Evolutionary conservation across 2,113 vertebrate genomes (phyloP).

Genomic region (Zeus faber): DNA sequence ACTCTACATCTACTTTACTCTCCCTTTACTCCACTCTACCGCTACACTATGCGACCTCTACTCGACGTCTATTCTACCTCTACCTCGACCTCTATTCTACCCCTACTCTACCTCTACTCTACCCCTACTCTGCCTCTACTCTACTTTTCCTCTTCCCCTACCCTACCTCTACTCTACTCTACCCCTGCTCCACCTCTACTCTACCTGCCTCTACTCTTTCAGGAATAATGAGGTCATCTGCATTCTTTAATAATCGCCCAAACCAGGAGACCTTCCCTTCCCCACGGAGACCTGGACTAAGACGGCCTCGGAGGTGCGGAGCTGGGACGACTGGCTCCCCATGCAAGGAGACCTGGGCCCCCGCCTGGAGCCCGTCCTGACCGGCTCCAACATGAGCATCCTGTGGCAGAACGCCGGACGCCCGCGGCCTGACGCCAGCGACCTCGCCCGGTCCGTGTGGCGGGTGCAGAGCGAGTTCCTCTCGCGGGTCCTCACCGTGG

Average conservation of each 20-base stretch:
- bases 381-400: conserved; percentile 76
- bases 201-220: background rate
- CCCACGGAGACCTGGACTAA: conserved; percentile 77
- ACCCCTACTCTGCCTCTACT: background rate
- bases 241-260: no score
- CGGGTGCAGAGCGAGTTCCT: conserved; percentile 86
- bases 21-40: background rate
- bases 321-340: conserved; percentile 87
- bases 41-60: no score
- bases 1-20: no score
- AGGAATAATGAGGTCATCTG: no score
- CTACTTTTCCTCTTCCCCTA: background rate
- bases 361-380: conserved; percentile 70
- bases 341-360: conserved; percentile 78
- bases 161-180: background rate
- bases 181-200: background rate
- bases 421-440: conserved; percentile 75
- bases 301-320: conserved; percentile 53
- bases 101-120: background rate
- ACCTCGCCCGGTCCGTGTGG: conserved; percentile 80
- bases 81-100: no score
- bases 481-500: conserved; percentile 83
- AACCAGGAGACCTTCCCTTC: conserved; percentile 68
- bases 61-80: no score
- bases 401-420: conserved; percentile 84